Conservation (phyloP, 2,888 invertebrate genomes). For the Malacosoma neustria region DNA sequence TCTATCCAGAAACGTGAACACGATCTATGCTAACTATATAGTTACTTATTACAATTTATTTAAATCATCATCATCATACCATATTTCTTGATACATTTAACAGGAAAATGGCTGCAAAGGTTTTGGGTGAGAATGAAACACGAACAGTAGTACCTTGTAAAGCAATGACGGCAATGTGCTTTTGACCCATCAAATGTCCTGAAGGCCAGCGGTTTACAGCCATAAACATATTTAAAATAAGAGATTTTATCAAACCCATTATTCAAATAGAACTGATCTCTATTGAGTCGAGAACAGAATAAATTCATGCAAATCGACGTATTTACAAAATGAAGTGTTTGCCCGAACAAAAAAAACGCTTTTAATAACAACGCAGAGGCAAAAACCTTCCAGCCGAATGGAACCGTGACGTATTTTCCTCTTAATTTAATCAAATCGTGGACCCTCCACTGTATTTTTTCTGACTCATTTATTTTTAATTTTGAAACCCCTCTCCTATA, state of each 20-base stretch:
- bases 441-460: conserved; percentile 44
- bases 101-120: too few relatives aligned
- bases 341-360: conserved; percentile 38
- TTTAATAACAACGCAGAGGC: conserved; percentile 46
- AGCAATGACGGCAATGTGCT: too few relatives aligned
- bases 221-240: not conserved
- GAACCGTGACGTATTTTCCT: conserved; percentile 52
- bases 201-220: too few relatives aligned
- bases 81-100: too few relatives aligned
- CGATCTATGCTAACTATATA: too few relatives aligned
- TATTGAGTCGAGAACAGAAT: conserved; percentile 26
- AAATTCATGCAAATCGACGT: conserved; percentile 61
- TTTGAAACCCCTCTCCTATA: conserved; percentile 20
- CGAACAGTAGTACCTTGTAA: too few relatives aligned
- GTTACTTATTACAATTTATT: too few relatives aligned
- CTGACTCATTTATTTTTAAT: conserved; percentile 66
- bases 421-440: conserved; percentile 64
- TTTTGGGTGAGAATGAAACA: too few relatives aligned
- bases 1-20: too few relatives aligned
- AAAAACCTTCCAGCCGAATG: conserved; percentile 17
- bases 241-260: conserved; percentile 15
- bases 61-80: too few relatives aligned
- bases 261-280: conserved; percentile 36
- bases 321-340: conserved; percentile 52
- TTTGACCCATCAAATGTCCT: too few relatives aligned